Percentiles rank a stretch among this genome's conserved stretches.
These are phyloP conservation scores for Pachymerium ferrugineum DNA, from an alignment of 2,888 invertebrate species.

Conservation along the genomic window DNA sequence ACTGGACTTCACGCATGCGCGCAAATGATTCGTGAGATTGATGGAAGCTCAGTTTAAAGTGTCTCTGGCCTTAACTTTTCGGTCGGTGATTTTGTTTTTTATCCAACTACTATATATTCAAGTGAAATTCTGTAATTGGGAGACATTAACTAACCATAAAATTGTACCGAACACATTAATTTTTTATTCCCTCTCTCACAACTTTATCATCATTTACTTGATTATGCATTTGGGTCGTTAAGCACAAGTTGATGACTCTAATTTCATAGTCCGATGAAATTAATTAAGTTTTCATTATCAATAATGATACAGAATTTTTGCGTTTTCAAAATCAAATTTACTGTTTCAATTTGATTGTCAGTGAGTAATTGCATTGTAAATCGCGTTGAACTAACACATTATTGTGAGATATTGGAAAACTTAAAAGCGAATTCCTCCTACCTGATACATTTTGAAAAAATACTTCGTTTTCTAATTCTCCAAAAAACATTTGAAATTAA, in stretches of 20 bases:
- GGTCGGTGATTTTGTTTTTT: not conserved
- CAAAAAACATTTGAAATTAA: too few species aligned
- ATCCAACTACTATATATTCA: not conserved
- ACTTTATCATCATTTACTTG: not conserved
- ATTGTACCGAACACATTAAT: not conserved
- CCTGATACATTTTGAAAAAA: too few species aligned
- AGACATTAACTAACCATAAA: conserved; percentile 5
- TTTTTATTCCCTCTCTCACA: not conserved
- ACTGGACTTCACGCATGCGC: conserved; percentile 27
- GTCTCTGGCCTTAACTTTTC: conserved; percentile 17
- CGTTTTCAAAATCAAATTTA: not conserved
- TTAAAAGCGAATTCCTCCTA: too few species aligned
- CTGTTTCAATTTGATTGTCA: not conserved
- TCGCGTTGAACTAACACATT: too few species aligned
- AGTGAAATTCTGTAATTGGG: not conserved
- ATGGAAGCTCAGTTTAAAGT: conserved; percentile 27
- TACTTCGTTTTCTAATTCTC: too few species aligned
- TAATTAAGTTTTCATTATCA: conserved; percentile 5
- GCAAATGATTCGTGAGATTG: conserved; percentile 27
- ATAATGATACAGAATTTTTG: not conserved
- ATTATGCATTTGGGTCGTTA: not conserved
- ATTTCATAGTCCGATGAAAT: conserved; percentile 9
- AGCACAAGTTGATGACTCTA: conserved; percentile 12
- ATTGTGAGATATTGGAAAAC: too few species aligned
- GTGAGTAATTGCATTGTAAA: too few species aligned